Evolutionary conservation across 2,888 invertebrate genomes (phyloP), one percentile per base, ranked within the genome.

Genomic region (Agrotis clavis): DNA sequence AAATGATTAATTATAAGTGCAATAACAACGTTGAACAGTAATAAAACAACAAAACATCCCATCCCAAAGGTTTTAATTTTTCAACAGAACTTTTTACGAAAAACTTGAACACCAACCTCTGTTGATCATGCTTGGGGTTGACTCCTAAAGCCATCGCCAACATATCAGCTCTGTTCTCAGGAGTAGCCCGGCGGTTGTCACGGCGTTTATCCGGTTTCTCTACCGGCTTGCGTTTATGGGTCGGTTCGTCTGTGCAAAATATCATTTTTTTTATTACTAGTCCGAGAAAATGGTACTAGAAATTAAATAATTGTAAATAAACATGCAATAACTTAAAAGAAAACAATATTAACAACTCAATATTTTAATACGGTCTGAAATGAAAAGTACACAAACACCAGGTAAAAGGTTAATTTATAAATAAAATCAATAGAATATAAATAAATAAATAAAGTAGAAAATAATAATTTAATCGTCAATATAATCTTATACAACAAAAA

Each of bases 71-170:
- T 6, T 53, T 53, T 18, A 21, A 21, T 16, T 18, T 54, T 54
- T 14, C 1, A 2, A n/a, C n/a, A n/a, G n/a, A n/a, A n/a, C 9
- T 7, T 59, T 16, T 2, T n/a, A 35, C 1, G 13, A 2, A 45
- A 41, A 25, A 14, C 7, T 47, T 14, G 7, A 25, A 7, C 18
- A 77, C 74, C 4, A 56, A 92, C 92, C 90, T 89, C 57, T 86
- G 88, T 76, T 90, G 89, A 63, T 92, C 93, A 66, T 93, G 93
- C 60, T 94, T 95, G 0, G 96, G 95, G 83, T 96, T 93, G 66
- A 96, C 96, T 0, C 97, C 97, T 41, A 97, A 90, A 5, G 97
- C 97, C 81, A 96, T 90, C 0, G 97, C 97, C 79, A 97, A 90
- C 66, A 96, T 95, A 59, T 97, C 96, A 0, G 94, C 94, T 57